Percentiles rank a stretch among this genome's conserved stretches.
Conservation (phyloP, 2,113 vertebrate species). For the Ivindomyrus marchei region DNA sequence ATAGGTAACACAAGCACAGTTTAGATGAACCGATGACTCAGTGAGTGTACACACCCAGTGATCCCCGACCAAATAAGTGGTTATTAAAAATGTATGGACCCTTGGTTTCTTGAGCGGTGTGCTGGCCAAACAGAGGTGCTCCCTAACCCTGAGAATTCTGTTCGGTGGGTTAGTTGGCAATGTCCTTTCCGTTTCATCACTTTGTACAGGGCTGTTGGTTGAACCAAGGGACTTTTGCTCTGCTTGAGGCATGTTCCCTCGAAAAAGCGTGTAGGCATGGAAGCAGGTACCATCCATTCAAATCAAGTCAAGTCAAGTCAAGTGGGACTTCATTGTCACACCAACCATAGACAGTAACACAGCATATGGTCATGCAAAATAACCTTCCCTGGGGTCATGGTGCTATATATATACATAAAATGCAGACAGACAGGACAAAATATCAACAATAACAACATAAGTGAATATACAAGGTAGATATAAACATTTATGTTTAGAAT, state of each 20-base stretch:
- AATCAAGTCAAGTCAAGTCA: background rate
- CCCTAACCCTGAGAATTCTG: background rate
- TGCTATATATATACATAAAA: background rate
- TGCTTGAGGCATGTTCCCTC: background rate
- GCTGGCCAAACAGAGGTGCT: background rate
- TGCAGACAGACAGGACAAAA: background rate
- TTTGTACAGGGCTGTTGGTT: background rate
- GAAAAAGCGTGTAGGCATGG: background rate
- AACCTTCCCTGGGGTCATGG: background rate
- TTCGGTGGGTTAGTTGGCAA: background rate
- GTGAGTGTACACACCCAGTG: background rate
- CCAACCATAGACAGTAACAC: background rate
- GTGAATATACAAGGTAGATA: background rate
- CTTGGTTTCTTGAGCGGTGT: background rate
- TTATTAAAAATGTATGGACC: background rate
- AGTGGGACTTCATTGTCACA: background rate
- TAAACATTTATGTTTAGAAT: background rate
- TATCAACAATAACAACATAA: background rate
- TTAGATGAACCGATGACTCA: background rate
- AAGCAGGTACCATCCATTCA: background rate
- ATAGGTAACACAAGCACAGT: background rate
- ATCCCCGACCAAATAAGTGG: background rate
- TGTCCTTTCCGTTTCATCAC: background rate
- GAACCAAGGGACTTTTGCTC: background rate
- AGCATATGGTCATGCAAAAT: background rate